Conservation (phyloP, 2,888 invertebrate species). For the Stenchaetothrips biformis region DNA sequence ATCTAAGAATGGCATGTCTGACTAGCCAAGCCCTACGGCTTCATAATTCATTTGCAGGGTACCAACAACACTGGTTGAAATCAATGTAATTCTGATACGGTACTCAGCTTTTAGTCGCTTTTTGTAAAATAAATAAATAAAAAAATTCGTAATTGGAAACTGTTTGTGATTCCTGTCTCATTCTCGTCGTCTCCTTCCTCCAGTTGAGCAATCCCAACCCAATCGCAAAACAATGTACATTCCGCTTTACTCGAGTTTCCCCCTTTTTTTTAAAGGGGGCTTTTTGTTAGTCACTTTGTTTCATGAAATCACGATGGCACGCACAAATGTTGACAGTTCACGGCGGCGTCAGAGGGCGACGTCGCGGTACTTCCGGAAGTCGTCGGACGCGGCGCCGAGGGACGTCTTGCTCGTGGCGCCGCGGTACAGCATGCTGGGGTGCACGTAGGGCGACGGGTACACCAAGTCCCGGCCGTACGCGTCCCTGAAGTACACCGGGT, state of each 20-base stretch:
- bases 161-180: background rate
- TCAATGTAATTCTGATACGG: background rate
- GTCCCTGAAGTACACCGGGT: background rate
- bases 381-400: slow-evolving; percentile 48
- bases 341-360: slow-evolving; percentile 43
- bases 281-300: background rate
- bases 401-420: slow-evolving; percentile 42
- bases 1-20: slow-evolving; percentile 10
- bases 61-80: background rate
- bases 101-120: background rate
- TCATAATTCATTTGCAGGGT: background rate
- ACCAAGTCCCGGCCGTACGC: slow-evolving; percentile 5
- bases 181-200: background rate
- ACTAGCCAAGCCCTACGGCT: slow-evolving; percentile 7
- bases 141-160: too few relatives aligned
- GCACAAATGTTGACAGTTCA: background rate
- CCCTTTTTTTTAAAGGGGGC: background rate
- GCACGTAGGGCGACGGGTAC: slow-evolving; percentile 4
- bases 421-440: slow-evolving; percentile 11
- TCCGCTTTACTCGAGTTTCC: background rate
- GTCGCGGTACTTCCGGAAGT: slow-evolving; percentile 48
- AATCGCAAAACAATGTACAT: background rate
- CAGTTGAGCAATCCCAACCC: background rate
- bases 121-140: background rate
- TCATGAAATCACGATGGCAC: background rate